These are phyloP conservation scores for Zoanthus solanderi DNA, from an alignment of 92 coral and sea anemone genomes.

Conservation along the genomic window DNA sequence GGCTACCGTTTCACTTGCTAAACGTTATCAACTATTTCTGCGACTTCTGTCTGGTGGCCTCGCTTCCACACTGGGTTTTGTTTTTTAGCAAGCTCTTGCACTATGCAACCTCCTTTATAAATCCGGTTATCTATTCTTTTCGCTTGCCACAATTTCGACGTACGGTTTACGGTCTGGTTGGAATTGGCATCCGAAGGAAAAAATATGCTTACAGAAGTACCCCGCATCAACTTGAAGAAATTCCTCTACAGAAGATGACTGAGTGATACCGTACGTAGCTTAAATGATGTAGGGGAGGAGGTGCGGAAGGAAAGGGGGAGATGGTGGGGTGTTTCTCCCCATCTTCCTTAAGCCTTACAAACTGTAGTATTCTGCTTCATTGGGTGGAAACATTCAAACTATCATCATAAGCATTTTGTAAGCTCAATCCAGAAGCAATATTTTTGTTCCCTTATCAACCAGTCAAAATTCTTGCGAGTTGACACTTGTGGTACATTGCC, in stretches of 20 bases:
- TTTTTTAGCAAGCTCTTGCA: conserved; percentile 76
- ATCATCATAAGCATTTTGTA: too few species aligned
- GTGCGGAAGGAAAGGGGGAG: too few species aligned
- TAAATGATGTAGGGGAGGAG: too few species aligned
- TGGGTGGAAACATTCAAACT: too few species aligned
- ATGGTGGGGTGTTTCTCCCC: too few species aligned
- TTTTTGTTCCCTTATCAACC: too few species aligned
- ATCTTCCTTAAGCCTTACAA: too few species aligned
- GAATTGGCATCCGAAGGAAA: background rate
- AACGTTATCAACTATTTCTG: conserved; percentile 79
- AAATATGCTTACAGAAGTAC: background rate
- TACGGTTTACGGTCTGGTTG: background rate
- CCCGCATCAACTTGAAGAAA: background rate
- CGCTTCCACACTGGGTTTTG: conserved; percentile 57
- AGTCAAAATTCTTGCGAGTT: too few species aligned
- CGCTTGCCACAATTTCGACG: conserved; percentile 61
- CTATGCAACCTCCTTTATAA: conserved; percentile 70
- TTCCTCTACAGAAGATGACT: background rate
- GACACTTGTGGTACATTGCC: too few species aligned
- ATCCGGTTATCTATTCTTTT: conserved; percentile 71
- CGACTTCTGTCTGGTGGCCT: conserved; percentile 51
- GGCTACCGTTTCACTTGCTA: conserved; percentile 75
- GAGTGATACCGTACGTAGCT: too few species aligned
- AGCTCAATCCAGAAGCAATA: too few species aligned
- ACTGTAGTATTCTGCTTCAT: too few species aligned